phyloP scores from a whole-genome alignment of 2,113 vertebrate genomes.

The Ahaetulla prasina region DNA sequence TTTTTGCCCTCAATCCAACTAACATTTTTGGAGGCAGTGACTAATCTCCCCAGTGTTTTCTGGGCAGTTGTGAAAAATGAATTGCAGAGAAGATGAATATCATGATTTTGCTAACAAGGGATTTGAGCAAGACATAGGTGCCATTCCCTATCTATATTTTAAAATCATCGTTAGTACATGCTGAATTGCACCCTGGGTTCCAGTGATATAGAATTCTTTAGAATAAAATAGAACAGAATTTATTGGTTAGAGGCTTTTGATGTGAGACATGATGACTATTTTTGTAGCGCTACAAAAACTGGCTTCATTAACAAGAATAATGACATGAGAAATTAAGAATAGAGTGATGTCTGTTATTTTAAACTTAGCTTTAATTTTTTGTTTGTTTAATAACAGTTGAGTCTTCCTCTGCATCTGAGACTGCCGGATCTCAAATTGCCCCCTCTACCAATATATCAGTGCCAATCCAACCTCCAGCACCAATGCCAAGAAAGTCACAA shows the following conservation, averaged over 20 bases:
- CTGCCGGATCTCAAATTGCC: conserved; percentile 58
- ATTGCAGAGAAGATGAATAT: background rate
- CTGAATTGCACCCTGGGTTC: background rate
- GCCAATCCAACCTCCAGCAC: conserved; percentile 81
- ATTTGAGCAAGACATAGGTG: background rate
- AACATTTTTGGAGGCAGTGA: background rate
- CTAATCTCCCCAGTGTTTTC: background rate
- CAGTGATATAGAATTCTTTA: background rate
- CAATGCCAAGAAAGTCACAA: conserved; percentile 83
- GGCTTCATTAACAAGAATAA: background rate
- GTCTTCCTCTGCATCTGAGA: conserved; percentile 52
- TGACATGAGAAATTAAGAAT: background rate
- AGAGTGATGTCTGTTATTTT: background rate
- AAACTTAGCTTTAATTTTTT: background rate
- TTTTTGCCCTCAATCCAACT: background rate
- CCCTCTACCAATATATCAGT: conserved; percentile 73
- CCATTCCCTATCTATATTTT: background rate
- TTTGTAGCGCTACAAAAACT: background rate
- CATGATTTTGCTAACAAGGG: background rate
- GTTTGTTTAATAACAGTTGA: conserved; percentile 51
- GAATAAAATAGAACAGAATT: no score
- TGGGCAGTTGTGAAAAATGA: background rate
- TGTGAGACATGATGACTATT: background rate
- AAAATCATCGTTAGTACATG: background rate
- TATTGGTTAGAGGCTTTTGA: background rate